Evolutionary conservation across 2,888 invertebrate genomes (phyloP), one percentile per base, ranked within the genome.

Genomic region (Diachrysia chrysitis): DNA sequence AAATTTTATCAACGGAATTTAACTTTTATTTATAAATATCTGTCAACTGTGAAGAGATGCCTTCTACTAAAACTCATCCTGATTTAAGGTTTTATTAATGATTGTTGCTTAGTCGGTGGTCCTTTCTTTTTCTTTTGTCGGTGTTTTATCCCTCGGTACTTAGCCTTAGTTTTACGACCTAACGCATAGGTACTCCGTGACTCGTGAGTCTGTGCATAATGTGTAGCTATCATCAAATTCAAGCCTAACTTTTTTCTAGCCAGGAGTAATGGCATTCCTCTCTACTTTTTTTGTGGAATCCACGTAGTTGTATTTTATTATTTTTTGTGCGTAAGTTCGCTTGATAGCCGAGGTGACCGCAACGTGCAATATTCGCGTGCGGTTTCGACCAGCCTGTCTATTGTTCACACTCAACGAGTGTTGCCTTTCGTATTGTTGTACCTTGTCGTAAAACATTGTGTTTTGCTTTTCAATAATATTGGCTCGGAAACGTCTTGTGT

Each of bases 351-450:
- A 66, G 74, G 60, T 73, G 69, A 87, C 88, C 89, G 78, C 88
- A 88, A 80, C 73, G 79, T 83, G 81, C 83, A 86, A 87, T 87
- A 85, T 79, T 84, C 82, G 80, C 76, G 77, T 89, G 90, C 78
- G 90, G 90, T 89, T 88, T 69, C 67, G 66, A 73, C 73, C 23
- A 61, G 61, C 59, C 67, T 67, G 68, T 71, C 84, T 83, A 87
- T 89, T 88, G 88, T 89, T 87, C 84, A 73, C 76, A 58, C 65
- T 77, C 73, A 79, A 76, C 77, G 71, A 71, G 66, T 73, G 69
- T 72, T 81, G 83, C 79, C 71, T 67, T 76, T 82, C 78, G 76
- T 76, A 80, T 83, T 87, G 78, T 83, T 81, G 74, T 58, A 66
- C 65, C 61, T 71, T 68, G 60, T 68, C 78, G 67, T 82, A 76